Conservation (phyloP, 2,888 invertebrate genomes). For the Oligia latruncula region DNA sequence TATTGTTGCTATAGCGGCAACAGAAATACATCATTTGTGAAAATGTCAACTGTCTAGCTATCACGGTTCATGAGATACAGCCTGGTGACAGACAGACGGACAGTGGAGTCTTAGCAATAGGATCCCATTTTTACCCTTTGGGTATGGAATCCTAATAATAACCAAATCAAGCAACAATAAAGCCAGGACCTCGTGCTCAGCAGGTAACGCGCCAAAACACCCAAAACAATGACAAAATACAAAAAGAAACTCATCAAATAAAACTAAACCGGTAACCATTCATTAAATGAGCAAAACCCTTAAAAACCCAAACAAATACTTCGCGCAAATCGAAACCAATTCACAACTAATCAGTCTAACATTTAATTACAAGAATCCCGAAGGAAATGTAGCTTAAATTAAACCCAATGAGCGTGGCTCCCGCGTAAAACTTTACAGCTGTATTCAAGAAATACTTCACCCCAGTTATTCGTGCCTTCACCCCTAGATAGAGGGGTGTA, state of each 20-base stretch:
- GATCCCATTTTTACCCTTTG: too few relatives aligned
- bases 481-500: conserved; percentile 44
- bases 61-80: too few relatives aligned
- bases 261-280: neutral
- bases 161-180: too few relatives aligned
- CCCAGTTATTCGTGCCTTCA: conserved; percentile 56
- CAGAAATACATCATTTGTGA: too few relatives aligned
- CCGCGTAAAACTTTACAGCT: conserved; percentile 31
- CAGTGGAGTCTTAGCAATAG: too few relatives aligned
- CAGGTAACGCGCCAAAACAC: neutral
- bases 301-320: conserved; percentile 19
- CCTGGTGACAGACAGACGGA: too few relatives aligned
- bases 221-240: neutral
- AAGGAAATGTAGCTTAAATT: conserved; percentile 60
- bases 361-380: conserved; percentile 51
- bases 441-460: conserved; percentile 38
- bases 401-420: conserved; percentile 40
- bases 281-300: conserved; percentile 10
- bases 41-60: too few relatives aligned
- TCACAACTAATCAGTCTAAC: conserved; percentile 54
- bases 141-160: too few relatives aligned
- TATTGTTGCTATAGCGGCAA: too few relatives aligned
- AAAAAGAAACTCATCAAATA: neutral
- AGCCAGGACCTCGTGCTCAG: neutral
- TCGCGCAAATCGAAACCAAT: conserved; percentile 26